Evolutionary conservation across 2,797 vertebrate species (phyloP).

Genomic region (Lacerta bilineata): DNA sequence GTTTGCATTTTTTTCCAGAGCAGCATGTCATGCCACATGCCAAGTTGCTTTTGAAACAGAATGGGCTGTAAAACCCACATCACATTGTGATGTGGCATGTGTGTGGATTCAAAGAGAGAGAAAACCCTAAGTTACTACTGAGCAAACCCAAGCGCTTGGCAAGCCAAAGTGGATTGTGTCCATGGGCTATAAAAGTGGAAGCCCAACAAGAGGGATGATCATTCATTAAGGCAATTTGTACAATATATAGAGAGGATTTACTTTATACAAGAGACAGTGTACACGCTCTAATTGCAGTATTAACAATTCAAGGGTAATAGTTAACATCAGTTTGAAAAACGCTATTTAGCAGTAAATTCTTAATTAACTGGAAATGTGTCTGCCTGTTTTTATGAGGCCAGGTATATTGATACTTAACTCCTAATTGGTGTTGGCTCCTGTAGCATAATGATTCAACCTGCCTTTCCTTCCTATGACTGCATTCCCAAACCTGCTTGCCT

Average conservation of each 20-base stretch:
- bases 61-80: neutral
- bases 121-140: neutral
- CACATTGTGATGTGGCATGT: neutral
- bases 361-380: constrained; percentile 69
- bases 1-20: neutral
- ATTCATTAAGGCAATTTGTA: constrained; percentile 49
- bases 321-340: constrained; percentile 56
- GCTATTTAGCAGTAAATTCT: constrained; percentile 66
- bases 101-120: neutral
- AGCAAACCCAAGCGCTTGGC: no score
- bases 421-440: constrained; percentile 56
- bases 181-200: neutral
- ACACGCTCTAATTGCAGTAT: constrained; percentile 56
- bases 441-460: constrained; percentile 36
- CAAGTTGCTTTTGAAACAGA: neutral
- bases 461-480: constrained; percentile 32
- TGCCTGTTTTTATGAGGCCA: constrained; percentile 49
- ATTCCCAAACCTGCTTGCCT: no score
- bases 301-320: constrained; percentile 67
- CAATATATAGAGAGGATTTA: constrained; percentile 58
- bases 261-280: constrained; percentile 43
- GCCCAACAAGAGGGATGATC: neutral
- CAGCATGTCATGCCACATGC: neutral
- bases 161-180: neutral
- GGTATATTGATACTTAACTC: constrained; percentile 53